phyloP scores from a whole-genome alignment of 2,113 vertebrate genomes.

The Oncorhynchus gorbuscha region DNA sequence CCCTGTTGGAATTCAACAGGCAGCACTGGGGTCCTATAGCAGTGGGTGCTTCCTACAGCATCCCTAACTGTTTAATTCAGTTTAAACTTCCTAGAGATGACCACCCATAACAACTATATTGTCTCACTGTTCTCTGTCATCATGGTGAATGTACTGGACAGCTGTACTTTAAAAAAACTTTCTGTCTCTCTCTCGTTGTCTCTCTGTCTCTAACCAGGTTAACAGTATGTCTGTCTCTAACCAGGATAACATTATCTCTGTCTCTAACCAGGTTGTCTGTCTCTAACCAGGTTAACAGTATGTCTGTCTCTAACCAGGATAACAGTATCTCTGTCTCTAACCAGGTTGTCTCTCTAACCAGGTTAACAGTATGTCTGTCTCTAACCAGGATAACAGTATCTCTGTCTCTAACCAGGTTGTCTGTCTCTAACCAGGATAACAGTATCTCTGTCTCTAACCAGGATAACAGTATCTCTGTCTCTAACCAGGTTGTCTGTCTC shows the following conservation, averaged over 20 bases:
- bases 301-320: slow-evolving; percentile 76
- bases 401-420: slow-evolving; percentile 78
- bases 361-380: slow-evolving; percentile 80
- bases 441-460: slow-evolving; percentile 54
- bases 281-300: slow-evolving; percentile 81
- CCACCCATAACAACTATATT: background rate
- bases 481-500: too few species aligned
- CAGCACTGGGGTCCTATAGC: too few species aligned
- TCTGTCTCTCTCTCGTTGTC: background rate
- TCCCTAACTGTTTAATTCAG: too few species aligned
- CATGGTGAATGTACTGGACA: too few species aligned
- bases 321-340: slow-evolving; percentile 77
- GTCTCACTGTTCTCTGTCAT: background rate
- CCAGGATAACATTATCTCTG: slow-evolving; percentile 84
- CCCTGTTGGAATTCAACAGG: slow-evolving; percentile 49
- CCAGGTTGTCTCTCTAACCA: slow-evolving; percentile 63
- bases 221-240: slow-evolving; percentile 71
- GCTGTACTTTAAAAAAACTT: too few species aligned
- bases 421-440: too few species aligned
- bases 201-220: slow-evolving; percentile 73
- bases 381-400: slow-evolving; percentile 82
- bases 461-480: too few species aligned
- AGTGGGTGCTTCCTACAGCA: background rate
- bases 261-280: slow-evolving; percentile 78
- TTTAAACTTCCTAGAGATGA: too few species aligned